These are phyloP conservation scores for Uropsilus gracilis DNA, from an alignment of 2,113 vertebrate species.

Conservation along the genomic window DNA sequence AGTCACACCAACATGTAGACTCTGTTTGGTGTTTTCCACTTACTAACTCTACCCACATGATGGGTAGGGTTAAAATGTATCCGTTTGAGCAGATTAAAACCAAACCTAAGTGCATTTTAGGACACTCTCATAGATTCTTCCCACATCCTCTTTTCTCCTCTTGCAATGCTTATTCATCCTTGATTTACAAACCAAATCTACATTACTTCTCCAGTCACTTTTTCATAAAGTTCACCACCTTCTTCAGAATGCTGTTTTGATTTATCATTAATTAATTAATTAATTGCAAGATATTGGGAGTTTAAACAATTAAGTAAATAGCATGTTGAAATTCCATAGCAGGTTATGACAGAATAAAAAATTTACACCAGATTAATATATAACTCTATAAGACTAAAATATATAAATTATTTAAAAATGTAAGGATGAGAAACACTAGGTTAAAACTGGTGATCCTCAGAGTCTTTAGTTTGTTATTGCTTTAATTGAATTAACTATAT, in stretches of 20 bases:
- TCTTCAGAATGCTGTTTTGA: constrained; percentile 66
- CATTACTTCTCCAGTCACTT: constrained; percentile 54
- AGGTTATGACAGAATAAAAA: neutral
- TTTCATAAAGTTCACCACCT: constrained; percentile 66
- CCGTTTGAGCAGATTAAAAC: constrained; percentile 71
- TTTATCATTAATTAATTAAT: constrained; percentile 73
- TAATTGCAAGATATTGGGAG: constrained; percentile 57
- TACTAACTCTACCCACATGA: constrained; percentile 68
- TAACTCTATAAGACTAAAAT: no score
- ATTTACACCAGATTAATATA: no score
- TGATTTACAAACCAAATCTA: constrained; percentile 78
- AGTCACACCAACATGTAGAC: neutral
- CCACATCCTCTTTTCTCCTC: constrained; percentile 54
- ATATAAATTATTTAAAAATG: neutral
- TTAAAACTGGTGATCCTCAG: neutral
- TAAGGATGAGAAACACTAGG: neutral
- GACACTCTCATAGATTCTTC: constrained; percentile 69
- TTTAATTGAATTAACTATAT: no score
- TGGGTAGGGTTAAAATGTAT: constrained; percentile 75
- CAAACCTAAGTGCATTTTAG: constrained; percentile 71
- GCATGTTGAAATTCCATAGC: neutral
- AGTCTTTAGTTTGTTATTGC: neutral
- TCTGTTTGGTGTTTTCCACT: constrained; percentile 75
- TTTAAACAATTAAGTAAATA: constrained; percentile 64
- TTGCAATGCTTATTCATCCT: constrained; percentile 74